phyloP scores from a whole-genome alignment of 2,797 vertebrate species.

The Telmatherina bonti region DNA sequence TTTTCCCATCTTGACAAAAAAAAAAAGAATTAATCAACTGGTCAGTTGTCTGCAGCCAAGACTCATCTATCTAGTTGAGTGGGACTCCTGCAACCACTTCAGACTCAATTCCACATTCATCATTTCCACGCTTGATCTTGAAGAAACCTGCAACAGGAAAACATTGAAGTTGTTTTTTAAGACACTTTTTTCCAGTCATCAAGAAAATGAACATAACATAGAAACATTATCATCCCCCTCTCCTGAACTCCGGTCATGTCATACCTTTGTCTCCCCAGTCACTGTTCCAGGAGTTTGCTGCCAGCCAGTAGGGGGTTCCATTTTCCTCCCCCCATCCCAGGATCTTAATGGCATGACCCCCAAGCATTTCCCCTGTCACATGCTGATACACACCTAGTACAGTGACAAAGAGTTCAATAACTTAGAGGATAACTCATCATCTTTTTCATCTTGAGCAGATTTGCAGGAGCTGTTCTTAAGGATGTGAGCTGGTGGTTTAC shows the following conservation, averaged over 20 bases:
- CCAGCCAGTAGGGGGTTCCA: conserved; percentile 90
- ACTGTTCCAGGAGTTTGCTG: conserved; percentile 94
- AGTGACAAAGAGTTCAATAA: background rate
- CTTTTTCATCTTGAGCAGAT: background rate
- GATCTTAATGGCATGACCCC: conserved; percentile 92
- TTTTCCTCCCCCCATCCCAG: conserved; percentile 93
- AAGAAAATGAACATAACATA: background rate
- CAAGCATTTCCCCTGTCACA: conserved; percentile 85
- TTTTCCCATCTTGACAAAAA: background rate
- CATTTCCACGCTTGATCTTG: conserved; percentile 90
- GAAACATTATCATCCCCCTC: background rate
- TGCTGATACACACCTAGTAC: conserved; percentile 92
- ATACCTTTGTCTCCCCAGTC: conserved; percentile 93
- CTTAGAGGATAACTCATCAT: background rate
- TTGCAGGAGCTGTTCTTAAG: background rate
- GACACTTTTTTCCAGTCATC: background rate
- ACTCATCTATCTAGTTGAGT: conserved; percentile 41
- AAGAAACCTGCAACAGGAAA: conserved; percentile 86
- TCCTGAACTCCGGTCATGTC: background rate
- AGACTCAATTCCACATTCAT: conserved; percentile 93
- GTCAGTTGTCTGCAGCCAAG: background rate
- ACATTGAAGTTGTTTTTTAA: background rate
- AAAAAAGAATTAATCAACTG: background rate
- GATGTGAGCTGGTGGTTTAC: background rate
- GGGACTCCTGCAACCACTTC: conserved; percentile 90